Base-by-base conservation (phyloP, 2,888 invertebrate genomes). In the Dione vanillae region DNA sequence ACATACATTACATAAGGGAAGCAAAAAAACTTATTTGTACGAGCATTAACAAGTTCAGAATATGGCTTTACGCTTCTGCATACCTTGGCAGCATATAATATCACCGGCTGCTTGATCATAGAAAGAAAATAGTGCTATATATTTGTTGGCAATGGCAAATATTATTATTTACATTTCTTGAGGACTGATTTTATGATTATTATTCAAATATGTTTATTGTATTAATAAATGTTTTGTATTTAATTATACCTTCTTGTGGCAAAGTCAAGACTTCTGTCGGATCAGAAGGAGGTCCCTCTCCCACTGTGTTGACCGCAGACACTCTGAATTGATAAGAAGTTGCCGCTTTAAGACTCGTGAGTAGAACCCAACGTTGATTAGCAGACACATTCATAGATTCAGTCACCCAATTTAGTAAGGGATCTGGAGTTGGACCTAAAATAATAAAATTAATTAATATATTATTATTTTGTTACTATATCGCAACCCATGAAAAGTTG, bases 301-400 rank as follows among this genome's bases (percentile, higher is more conserved):
- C 99, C 0, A 99, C 98, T 64, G 97, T 96, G 89, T 99, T 99
- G 12, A 98, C 97, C 14, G 99, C 98, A 75, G 97, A 97, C n/a
- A 99, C 97, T 74, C 99, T 94, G 89, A 99, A 99, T 87, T 99
- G 98, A 88, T 99, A 99, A 0, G 97, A 96, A 0, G 98, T 97
- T 0, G 99, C 98, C 0, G 99, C 99, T 88, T 98, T 98, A 61
- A 99, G 93, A 83, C 97, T 97, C 52, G 96, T 96, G 62, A 99
- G 92, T 47, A 98, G 87, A 12, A 97, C 95, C 96, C 96, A 97
- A 61, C 97, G 95, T 77, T 96, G 96, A 66, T 94, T 94, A 5
- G 97, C 95, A 0, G 97, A 97, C 1, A 98, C 97, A 82, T 98
- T 98, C 82, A 96, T 95, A 67, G 97, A 92, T 83, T 97, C 97